Conservation (phyloP, 2,797 vertebrate genomes). For the Onychomys arenicola region DNA sequence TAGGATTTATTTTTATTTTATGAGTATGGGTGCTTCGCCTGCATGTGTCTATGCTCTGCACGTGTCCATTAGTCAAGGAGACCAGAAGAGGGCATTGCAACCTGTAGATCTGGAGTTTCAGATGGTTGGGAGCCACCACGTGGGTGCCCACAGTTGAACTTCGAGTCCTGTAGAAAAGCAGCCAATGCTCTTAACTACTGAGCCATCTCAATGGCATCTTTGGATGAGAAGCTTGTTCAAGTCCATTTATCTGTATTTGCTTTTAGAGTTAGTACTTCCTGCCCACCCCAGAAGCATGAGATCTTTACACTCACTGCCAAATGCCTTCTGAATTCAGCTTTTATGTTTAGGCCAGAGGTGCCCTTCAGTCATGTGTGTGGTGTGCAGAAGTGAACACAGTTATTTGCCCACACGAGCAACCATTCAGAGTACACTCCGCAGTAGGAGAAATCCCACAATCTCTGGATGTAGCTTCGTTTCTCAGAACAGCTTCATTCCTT, state of each 20-base stretch:
- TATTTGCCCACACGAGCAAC: neutral
- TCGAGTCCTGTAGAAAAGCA: neutral
- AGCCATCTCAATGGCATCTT: neutral
- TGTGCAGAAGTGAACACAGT: neutral
- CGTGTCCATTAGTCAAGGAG: too few species aligned
- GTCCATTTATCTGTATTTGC: neutral
- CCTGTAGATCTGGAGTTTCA: neutral
- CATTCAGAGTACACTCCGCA: slow-evolving; percentile 26
- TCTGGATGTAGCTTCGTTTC: neutral
- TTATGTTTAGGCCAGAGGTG: neutral
- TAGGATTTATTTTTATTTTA: neutral
- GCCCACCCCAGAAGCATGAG: neutral
- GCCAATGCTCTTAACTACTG: neutral
- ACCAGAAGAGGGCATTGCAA: too few species aligned
- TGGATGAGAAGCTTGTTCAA: neutral
- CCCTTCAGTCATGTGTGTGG: neutral
- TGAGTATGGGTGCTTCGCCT: neutral
- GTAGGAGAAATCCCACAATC: neutral
- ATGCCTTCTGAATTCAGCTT: neutral
- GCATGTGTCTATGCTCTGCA: neutral
- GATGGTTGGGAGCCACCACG: neutral
- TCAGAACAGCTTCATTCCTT: neutral
- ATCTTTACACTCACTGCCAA: neutral
- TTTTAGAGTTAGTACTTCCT: neutral
- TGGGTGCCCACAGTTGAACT: neutral